Conservation (phyloP, 2,888 invertebrate species). For the Rotaria macrura region DNA sequence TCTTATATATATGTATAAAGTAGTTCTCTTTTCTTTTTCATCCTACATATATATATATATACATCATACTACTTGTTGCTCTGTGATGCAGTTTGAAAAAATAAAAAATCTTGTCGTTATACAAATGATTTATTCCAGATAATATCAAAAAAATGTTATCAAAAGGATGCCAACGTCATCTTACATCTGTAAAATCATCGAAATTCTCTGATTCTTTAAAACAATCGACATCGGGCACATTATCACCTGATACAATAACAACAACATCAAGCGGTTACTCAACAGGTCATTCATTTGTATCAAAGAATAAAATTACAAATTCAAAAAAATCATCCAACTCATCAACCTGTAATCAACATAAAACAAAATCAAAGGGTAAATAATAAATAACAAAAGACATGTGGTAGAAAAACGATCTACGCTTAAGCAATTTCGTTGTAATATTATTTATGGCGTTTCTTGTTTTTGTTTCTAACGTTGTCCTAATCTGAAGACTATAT, state of each 20-base stretch:
- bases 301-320: background rate
- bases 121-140: background rate
- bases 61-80: too few species aligned
- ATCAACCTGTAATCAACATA: background rate
- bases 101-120: background rate
- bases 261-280: background rate
- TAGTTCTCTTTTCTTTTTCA: background rate
- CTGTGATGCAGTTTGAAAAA: background rate
- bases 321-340: too few species aligned
- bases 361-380: background rate
- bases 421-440: too few species aligned
- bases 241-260: background rate
- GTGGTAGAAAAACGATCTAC: background rate
- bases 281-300: background rate
- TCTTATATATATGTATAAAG: background rate
- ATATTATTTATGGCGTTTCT: background rate
- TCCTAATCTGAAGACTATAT: background rate
- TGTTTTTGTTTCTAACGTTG: background rate
- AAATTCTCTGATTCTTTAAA: background rate
- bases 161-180: background rate
- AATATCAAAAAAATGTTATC: background rate
- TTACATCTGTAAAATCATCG: background rate
- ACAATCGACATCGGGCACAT: background rate
- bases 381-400: too few species aligned
- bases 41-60: background rate